These are phyloP conservation scores for Caenorhabditis sp. DNA, from an alignment of 2,888 invertebrate genomes.

Conservation along the genomic window DNA sequence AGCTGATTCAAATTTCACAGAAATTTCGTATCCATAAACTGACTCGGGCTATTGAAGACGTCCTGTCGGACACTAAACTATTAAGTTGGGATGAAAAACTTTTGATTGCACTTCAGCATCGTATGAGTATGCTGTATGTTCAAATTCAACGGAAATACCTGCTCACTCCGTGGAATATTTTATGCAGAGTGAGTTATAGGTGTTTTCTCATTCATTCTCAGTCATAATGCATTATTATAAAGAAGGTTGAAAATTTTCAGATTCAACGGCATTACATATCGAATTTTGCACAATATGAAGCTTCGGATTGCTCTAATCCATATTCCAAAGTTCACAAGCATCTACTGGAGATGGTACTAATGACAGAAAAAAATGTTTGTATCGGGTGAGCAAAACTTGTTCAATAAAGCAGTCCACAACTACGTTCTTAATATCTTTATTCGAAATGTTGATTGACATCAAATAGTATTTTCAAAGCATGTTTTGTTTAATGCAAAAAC, in stretches of 20 bases:
- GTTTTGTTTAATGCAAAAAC: too few relatives aligned
- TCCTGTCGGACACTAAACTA: conserved; percentile 42
- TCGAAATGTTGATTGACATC: too few relatives aligned
- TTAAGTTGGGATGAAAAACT: conserved; percentile 64
- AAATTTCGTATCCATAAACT: conserved; percentile 56
- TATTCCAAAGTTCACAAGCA: conserved; percentile 57
- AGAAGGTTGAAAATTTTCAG: too few relatives aligned
- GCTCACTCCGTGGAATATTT: conserved; percentile 53
- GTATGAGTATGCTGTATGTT: conserved; percentile 60
- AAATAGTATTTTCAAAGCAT: too few relatives aligned
- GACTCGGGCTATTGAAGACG: conserved; percentile 54
- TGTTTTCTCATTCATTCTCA: too few relatives aligned
- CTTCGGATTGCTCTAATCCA: conserved; percentile 15
- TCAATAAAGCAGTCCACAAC: too few relatives aligned
- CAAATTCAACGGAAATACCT: conserved; percentile 57
- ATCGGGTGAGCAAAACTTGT: conserved; percentile 43
- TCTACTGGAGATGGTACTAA: conserved; percentile 50
- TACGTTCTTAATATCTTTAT: too few relatives aligned
- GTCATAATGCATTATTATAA: too few relatives aligned
- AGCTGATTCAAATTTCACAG: conserved; percentile 36
- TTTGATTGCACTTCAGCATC: conserved; percentile 56
- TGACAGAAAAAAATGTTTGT: conserved; percentile 56
- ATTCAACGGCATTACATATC: conserved; percentile 54
- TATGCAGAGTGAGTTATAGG: conserved; percentile 54
- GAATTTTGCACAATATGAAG: conserved; percentile 10